These are phyloP conservation scores for Brachionus rubens DNA, from an alignment of 1,140 invertebrate species.

Conservation along the genomic window DNA sequence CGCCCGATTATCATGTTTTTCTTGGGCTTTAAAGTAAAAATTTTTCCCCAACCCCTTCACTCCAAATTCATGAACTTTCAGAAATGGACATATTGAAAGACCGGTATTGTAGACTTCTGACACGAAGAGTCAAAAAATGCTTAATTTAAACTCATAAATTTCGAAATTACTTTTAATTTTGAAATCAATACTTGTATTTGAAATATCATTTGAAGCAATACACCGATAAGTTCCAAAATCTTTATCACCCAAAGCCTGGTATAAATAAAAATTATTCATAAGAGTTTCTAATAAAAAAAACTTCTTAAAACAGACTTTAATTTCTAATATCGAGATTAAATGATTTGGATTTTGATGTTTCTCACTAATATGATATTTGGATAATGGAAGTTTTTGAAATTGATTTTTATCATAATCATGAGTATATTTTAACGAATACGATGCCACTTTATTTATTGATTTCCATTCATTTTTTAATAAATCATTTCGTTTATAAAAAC, in stretches of 20 bases:
- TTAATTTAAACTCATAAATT: no score
- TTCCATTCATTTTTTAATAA: slow-evolving; percentile 11
- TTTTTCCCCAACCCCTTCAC: no score
- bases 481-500: not conserved
- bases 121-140: no score
- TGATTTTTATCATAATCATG: not conserved
- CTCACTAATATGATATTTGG: slow-evolving; percentile 27
- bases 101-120: no score
- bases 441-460: not conserved
- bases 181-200: slow-evolving; percentile 1
- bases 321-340: not conserved
- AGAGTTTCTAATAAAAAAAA: not conserved
- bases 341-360: not conserved
- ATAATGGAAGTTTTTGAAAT: not conserved
- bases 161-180: not conserved
- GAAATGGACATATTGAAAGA: no score
- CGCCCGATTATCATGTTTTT: no score
- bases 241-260: not conserved
- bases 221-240: slow-evolving; percentile 31
- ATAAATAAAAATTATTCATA: not conserved
- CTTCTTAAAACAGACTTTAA: not conserved
- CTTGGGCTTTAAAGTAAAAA: no score
- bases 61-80: no score
- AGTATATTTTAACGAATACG: slow-evolving; percentile 13
- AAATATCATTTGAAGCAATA: not conserved